Conservation (phyloP, 2,113 vertebrate species). For the Nansenia antarctica region DNA sequence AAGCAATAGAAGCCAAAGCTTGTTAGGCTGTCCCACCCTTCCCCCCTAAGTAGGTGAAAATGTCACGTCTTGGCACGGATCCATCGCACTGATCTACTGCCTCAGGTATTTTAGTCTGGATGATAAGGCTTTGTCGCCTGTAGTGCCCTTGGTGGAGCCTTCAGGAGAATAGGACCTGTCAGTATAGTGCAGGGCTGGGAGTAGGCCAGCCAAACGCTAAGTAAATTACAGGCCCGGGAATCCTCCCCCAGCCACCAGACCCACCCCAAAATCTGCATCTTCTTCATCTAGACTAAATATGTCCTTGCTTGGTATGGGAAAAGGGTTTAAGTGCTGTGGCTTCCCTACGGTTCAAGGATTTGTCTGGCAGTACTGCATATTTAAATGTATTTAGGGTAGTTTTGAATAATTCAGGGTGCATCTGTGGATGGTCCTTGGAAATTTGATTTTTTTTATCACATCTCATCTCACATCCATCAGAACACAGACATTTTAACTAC, state of each 20-base stretch:
- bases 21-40: neutral
- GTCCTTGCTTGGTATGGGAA: slow-evolving; percentile 32
- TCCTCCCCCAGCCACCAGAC: no score
- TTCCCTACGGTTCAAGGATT: slow-evolving; percentile 48
- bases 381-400: slow-evolving; percentile 63
- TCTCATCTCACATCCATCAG: slow-evolving; percentile 2
- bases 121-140: slow-evolving; percentile 36
- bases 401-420: slow-evolving; percentile 67
- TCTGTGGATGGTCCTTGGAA: slow-evolving; percentile 64
- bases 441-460: slow-evolving; percentile 58
- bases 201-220: slow-evolving; percentile 50
- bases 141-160: slow-evolving; percentile 42
- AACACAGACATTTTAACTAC: neutral
- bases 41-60: neutral
- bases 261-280: no score
- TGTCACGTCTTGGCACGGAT: slow-evolving; percentile 12
- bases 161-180: slow-evolving; percentile 37
- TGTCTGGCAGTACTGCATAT: slow-evolving; percentile 60
- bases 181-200: slow-evolving; percentile 40
- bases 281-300: slow-evolving; percentile 34
- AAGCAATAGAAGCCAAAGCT: neutral
- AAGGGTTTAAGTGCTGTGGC: slow-evolving; percentile 51
- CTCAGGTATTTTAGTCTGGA: slow-evolving; percentile 16
- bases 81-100: slow-evolving; percentile 28
- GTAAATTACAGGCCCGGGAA: slow-evolving; percentile 64